Conservation (phyloP, 2,888 invertebrate genomes). For the Subacronicta megacephala region DNA sequence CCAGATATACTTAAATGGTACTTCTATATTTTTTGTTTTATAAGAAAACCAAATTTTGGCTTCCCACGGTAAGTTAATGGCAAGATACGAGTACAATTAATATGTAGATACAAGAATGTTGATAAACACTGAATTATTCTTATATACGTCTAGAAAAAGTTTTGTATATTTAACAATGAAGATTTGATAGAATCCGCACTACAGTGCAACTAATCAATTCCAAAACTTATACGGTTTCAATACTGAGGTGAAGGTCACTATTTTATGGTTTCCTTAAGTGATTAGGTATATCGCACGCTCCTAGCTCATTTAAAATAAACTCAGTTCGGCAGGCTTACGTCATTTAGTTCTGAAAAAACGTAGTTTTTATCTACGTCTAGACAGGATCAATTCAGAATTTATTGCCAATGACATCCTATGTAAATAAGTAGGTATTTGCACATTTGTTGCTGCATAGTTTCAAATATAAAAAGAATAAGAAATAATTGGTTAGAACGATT, state of each 20-base stretch:
- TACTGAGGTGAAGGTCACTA: constrained; percentile 40
- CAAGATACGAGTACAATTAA: too few species aligned
- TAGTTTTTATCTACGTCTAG: constrained; percentile 23
- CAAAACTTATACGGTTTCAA: constrained; percentile 44
- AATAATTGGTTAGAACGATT: too few species aligned
- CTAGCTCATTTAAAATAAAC: constrained; percentile 15
- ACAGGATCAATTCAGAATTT: constrained; percentile 18
- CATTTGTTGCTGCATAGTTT: constrained; percentile 6
- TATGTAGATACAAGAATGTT: too few species aligned
- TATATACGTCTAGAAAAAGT: too few species aligned
- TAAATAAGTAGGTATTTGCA: constrained; percentile 7
- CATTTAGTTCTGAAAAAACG: constrained; percentile 10
- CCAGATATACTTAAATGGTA: too few species aligned
- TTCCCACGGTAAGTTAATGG: too few species aligned
- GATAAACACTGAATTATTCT: too few species aligned
- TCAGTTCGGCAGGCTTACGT: constrained; percentile 9
- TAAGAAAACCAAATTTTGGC: too few species aligned
- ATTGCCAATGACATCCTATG: not conserved
- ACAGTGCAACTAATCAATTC: constrained; percentile 31
- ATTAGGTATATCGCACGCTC: constrained; percentile 28
- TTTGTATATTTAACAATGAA: not conserved
- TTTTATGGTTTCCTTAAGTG: constrained; percentile 39
- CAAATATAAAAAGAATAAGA: too few species aligned
- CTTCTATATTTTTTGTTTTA: too few species aligned
- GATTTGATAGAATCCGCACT: constrained; percentile 19